phyloP scores from a whole-genome alignment of 2,888 invertebrate genomes.

The Watsonalla binaria region DNA sequence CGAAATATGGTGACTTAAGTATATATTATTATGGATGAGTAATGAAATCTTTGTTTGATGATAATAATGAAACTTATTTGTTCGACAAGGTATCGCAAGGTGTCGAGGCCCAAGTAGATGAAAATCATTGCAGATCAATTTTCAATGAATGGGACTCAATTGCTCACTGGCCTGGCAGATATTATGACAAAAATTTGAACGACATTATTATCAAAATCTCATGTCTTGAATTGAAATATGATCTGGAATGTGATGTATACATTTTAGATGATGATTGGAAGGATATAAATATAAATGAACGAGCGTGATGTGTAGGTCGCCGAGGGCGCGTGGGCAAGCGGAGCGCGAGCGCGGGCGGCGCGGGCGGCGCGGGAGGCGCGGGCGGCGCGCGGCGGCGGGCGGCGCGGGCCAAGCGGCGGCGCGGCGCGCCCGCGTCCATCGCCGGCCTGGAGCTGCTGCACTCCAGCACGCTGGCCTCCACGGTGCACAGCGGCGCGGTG shows the following conservation, averaged over 20 bases:
- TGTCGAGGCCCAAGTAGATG: too few species aligned
- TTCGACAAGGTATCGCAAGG: too few species aligned
- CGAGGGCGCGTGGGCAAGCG: slow-evolving; percentile 65
- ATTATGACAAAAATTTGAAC: too few species aligned
- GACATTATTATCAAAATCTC: background rate
- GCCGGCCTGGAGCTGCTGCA: slow-evolving; percentile 93
- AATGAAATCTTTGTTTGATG: too few species aligned
- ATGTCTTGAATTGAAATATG: background rate
- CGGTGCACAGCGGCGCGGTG: slow-evolving; percentile 84
- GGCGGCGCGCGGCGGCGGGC: slow-evolving; percentile 61
- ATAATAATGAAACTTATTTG: too few species aligned
- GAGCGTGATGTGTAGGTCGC: slow-evolving; percentile 39
- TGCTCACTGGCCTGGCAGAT: too few species aligned
- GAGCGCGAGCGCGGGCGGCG: slow-evolving; percentile 70
- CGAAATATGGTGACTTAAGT: too few species aligned
- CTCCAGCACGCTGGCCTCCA: slow-evolving; percentile 92
- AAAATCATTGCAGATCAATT: background rate
- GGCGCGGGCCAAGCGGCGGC: slow-evolving; percentile 61
- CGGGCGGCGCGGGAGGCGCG: slow-evolving; percentile 63
- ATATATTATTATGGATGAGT: too few species aligned
- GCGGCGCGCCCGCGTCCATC: slow-evolving; percentile 81
- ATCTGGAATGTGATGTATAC: background rate
- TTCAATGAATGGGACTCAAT: background rate
- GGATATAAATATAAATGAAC: background rate
- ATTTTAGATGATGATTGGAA: background rate